Percentiles rank a stretch among this genome's conserved stretches.
Evolutionary conservation across 2,113 vertebrate genomes (phyloP).

Genomic region (Nicator chloris): DNA sequence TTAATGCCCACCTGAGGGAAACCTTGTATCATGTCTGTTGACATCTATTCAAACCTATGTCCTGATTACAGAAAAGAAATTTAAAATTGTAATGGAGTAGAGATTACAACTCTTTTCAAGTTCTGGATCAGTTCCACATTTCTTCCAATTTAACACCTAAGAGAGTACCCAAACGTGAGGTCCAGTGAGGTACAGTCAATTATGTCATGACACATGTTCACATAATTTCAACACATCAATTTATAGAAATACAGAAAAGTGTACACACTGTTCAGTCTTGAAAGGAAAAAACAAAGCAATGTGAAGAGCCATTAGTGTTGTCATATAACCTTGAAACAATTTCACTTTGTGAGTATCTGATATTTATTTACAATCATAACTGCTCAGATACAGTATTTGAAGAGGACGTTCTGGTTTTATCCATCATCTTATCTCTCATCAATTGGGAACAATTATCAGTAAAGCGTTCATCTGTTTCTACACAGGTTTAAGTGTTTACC

Average conservation of each 20-base stretch:
- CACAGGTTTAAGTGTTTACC: conserved; percentile 11
- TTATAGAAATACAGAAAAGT: background rate
- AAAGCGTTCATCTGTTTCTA: conserved; percentile 18
- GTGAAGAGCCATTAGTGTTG: background rate
- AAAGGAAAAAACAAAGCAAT: background rate
- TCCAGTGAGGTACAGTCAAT: background rate
- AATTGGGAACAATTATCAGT: conserved; percentile 31
- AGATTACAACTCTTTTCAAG: background rate
- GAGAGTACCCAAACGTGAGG: background rate
- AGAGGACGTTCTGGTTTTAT: background rate
- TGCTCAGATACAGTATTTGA: conserved; percentile 11
- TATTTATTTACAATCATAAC: background rate
- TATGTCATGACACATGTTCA: background rate
- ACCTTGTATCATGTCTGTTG: too few relatives aligned
- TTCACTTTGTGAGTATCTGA: background rate
- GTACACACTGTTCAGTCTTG: background rate
- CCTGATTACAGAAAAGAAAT: background rate
- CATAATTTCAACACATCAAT: background rate
- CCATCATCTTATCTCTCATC: conserved; percentile 33
- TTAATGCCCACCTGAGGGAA: background rate
- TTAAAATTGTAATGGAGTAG: background rate
- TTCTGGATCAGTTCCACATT: background rate
- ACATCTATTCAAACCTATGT: background rate
- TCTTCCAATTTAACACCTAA: background rate
- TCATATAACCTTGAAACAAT: background rate